These are phyloP conservation scores for Drosophila ercepeae DNA, from an alignment of 1,140 invertebrate genomes.

Conservation along the genomic window DNA sequence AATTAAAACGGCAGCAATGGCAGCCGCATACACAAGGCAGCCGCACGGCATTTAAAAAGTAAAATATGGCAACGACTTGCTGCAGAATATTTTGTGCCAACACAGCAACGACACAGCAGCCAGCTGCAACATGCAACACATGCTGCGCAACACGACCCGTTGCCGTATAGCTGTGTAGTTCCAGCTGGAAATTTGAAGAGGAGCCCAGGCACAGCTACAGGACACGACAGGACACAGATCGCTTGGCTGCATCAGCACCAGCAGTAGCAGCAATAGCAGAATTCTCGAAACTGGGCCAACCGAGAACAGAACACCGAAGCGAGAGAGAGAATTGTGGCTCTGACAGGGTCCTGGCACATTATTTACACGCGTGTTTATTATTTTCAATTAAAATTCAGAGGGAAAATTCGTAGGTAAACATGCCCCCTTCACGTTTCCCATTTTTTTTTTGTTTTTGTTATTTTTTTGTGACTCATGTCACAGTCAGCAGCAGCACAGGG, in stretches of 20 bases:
- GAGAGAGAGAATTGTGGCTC: constrained; percentile 29
- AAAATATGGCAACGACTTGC: constrained; percentile 75
- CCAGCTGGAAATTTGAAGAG: constrained; percentile 44
- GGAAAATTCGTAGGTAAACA: constrained; percentile 69
- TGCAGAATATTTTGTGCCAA: constrained; percentile 76
- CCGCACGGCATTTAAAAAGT: constrained; percentile 76
- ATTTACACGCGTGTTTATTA: constrained; percentile 80
- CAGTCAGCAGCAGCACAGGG: constrained; percentile 27
- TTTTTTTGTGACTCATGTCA: constrained; percentile 48
- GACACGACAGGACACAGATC: constrained; percentile 45
- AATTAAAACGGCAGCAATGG: constrained; percentile 68
- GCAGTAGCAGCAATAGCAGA: constrained; percentile 21
- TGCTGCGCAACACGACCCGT: constrained; percentile 71
- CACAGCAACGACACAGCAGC: constrained; percentile 54
- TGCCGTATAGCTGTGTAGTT: constrained; percentile 37
- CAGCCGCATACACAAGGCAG: constrained; percentile 32
- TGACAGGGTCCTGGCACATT: constrained; percentile 66
- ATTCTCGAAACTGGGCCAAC: constrained; percentile 62
- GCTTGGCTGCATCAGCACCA: constrained; percentile 26
- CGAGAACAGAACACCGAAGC: constrained; percentile 11
- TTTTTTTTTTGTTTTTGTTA: background rate
- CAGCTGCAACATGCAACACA: constrained; percentile 76
- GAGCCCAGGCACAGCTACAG: constrained; percentile 25
- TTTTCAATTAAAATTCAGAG: constrained; percentile 76
- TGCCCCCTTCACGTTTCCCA: background rate